These are phyloP conservation scores for Lasioglossum lativentre DNA, from an alignment of 2,888 invertebrate genomes.

Conservation along the genomic window DNA sequence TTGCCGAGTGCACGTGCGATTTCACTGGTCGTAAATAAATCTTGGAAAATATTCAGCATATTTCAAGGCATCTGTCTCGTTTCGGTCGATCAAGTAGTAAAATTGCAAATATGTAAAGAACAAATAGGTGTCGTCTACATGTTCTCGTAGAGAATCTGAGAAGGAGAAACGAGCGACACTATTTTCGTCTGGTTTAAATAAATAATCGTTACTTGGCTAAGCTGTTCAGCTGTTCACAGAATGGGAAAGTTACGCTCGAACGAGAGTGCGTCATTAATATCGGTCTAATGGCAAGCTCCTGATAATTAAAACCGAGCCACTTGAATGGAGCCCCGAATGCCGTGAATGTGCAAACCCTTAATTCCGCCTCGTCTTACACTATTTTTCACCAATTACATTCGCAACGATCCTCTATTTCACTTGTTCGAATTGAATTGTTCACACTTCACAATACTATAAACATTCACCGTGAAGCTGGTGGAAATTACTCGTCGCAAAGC, in stretches of 20 bases:
- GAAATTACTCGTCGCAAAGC: background rate
- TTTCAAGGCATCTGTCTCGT: background rate
- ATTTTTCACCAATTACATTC: background rate
- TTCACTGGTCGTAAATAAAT: background rate
- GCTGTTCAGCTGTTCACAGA: slow-evolving; percentile 11
- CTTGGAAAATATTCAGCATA: background rate
- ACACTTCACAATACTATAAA: background rate
- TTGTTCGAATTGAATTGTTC: background rate
- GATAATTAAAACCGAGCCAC: slow-evolving; percentile 76
- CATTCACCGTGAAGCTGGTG: background rate
- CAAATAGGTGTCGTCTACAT: background rate
- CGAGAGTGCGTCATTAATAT: slow-evolving; percentile 73
- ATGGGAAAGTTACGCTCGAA: slow-evolving; percentile 44
- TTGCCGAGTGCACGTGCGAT: background rate
- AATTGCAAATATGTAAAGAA: background rate
- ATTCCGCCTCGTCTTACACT: background rate
- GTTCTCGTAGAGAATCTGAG: background rate
- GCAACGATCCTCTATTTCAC: background rate
- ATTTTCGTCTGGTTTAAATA: slow-evolving; percentile 70
- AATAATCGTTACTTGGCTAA: slow-evolving; percentile 61
- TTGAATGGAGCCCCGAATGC: slow-evolving; percentile 56
- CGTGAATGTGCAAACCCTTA: slow-evolving; percentile 40
- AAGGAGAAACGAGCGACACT: slow-evolving; percentile 49
- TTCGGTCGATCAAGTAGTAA: background rate
- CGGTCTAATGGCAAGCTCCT: slow-evolving; percentile 71